Conservation (phyloP, 2,113 vertebrate species). For the Thalassarche chlororhynchos region DNA sequence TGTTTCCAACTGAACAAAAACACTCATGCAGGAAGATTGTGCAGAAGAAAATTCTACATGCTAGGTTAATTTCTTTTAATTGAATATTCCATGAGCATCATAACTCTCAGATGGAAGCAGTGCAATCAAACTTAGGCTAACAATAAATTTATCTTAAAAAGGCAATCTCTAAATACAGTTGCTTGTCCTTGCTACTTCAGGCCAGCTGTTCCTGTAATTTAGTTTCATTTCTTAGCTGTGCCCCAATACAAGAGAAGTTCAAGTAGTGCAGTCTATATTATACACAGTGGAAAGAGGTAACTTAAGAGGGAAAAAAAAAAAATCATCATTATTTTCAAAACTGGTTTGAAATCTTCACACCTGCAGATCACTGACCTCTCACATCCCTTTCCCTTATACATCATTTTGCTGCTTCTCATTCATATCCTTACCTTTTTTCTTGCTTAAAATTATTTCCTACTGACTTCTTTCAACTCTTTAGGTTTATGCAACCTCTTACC, state of each 20-base stretch:
- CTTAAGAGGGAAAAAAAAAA: neutral
- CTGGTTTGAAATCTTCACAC: neutral
- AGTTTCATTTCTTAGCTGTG: neutral
- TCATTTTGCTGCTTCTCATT: neutral
- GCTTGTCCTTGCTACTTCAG: neutral
- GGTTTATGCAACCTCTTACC: neutral
- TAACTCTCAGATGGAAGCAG: neutral
- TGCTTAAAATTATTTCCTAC: neutral
- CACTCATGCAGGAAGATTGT: neutral
- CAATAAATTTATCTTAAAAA: neutral
- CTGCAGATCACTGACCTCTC: neutral
- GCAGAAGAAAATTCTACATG: neutral
- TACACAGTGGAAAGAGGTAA: neutral
- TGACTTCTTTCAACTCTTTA: neutral
- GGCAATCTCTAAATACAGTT: neutral
- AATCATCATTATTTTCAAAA: neutral
- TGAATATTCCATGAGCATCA: neutral
- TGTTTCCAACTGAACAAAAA: neutral
- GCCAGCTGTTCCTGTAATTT: neutral
- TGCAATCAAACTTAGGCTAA: neutral
- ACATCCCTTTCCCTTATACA: neutral
- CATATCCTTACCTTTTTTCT: neutral
- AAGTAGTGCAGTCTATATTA: neutral
- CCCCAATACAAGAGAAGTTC: neutral
- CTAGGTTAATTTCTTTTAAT: neutral